Base-by-base conservation (phyloP, 1,140 invertebrate species). In the Euura lappo region DNA sequence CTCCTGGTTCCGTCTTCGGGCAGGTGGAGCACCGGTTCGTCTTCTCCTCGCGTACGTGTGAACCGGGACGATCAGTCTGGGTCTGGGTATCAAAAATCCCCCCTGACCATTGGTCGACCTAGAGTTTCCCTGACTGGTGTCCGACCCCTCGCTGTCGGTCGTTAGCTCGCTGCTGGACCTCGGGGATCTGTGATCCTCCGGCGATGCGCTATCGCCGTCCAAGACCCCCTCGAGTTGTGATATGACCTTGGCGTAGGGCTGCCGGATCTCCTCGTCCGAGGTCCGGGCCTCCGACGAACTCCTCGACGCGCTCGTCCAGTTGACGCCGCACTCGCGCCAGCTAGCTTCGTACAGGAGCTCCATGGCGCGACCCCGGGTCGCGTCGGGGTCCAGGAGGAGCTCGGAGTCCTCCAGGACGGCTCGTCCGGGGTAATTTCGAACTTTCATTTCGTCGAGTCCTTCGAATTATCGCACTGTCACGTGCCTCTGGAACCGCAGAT, bases 21-120 rank as follows among this genome's bases (percentile, higher is more conserved):
- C 79, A 6, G 82, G 79, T 28, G 85, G 83, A 43, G 83, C 85
- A 28, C 94, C 94, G n/a, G 94, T 95, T 72, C 94, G 89, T 70
- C 94, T 88, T 72, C 93, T 88, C 69, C 92, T 91, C 45, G 93
- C 94, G 84, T 96, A 96, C 2, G 94, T 95, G 87, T 96, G 94
- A 71, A 96, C 94, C 66, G 94, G 94, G 71, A 96, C 94, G 79
- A 96, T 94, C 72, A 96, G 89, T 81, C 94, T 93, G 11, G 94
- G 94, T 79, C 95, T 87, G 1, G 95, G 95, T 83, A 96, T 96
- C 65, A 91, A 89, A 85, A 96, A 96, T 75, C 93, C 92, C 6
- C 90, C 89, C 6, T 88, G 89, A 75, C 79, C 82, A 86, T 87
- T 8, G 85, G 86, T 80, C 83, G 88, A 85, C 85, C 83, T 84